A percentile compares a stretch with the other conserved stretches of the same genome.
These are phyloP conservation scores for Hermaeophaga mercurialis DNA, from an alignment of 2,888 invertebrate genomes.

Conservation along the genomic window DNA sequence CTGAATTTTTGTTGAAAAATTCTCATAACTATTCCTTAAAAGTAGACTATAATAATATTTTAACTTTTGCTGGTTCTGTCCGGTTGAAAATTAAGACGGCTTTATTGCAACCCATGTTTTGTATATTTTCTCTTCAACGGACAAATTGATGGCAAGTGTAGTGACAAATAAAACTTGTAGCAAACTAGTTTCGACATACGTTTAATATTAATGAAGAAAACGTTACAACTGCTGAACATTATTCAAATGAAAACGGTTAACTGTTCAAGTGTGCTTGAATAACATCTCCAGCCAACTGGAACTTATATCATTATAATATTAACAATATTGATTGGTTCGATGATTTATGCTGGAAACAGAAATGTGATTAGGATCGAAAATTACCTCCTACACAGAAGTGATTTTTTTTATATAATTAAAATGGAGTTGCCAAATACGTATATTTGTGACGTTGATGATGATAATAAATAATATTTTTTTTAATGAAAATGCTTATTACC, in stretches of 20 bases:
- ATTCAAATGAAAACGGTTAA: conserved; percentile 16
- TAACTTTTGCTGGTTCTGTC: no score
- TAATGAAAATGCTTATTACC: no score
- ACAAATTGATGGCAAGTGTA: conserved; percentile 12
- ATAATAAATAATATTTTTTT: no score
- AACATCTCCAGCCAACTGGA: conserved; percentile 16
- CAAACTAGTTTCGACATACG: conserved; percentile 14
- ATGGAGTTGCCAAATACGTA: no score
- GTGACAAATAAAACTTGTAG: conserved; percentile 9
- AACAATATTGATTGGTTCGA: conserved; percentile 11
- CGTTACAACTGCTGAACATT: conserved; percentile 11
- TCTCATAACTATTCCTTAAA: no score
- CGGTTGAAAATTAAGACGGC: no score
- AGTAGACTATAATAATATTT: no score
- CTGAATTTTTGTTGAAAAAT: no score
- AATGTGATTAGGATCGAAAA: conserved; percentile 4
- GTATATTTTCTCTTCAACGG: neutral
- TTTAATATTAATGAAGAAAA: conserved; percentile 17
- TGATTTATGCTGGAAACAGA: conserved; percentile 7
- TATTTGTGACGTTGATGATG: no score
- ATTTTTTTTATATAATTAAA: no score
- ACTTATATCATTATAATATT: conserved; percentile 14
- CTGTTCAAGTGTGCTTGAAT: conserved; percentile 12
- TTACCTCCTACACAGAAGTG: conserved; percentile 6
- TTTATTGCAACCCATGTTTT: neutral